Evolutionary conservation across 1,140 invertebrate species (phyloP).

Genomic region (Hypothenemus hampei): DNA sequence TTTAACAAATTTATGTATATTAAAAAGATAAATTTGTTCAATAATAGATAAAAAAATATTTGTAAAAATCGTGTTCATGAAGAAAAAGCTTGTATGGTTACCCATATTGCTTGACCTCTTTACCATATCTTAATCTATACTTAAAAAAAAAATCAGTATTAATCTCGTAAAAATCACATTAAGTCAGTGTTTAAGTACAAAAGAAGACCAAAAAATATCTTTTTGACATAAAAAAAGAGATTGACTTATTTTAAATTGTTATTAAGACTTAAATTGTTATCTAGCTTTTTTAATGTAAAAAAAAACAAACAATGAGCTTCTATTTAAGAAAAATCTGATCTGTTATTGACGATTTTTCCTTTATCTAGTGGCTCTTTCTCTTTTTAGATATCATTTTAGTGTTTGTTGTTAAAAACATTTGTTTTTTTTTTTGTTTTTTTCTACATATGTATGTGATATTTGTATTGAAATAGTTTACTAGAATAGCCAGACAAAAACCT

Average conservation of each 20-base stretch:
- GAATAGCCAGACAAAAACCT: no score
- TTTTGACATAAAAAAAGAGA: slow-evolving; percentile 5
- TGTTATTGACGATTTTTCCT: no score
- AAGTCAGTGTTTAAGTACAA: slow-evolving; percentile 29
- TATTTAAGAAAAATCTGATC: no score
- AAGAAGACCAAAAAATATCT: slow-evolving; percentile 27
- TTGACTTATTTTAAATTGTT: slow-evolving; percentile 25
- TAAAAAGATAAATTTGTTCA: not conserved
- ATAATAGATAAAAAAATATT: no score
- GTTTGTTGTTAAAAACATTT: no score
- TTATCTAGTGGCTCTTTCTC: no score
- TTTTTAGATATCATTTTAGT: no score
- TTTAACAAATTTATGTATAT: not conserved
- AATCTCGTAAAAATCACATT: slow-evolving; percentile 21
- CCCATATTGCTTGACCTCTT: slow-evolving; percentile 24
- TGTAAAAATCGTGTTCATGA: slow-evolving; percentile 18
- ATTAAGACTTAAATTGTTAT: slow-evolving; percentile 23
- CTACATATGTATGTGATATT: no score
- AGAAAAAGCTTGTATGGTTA: slow-evolving; percentile 26
- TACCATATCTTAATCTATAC: slow-evolving; percentile 22
- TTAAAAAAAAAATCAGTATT: slow-evolving; percentile 23
- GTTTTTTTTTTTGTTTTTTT: no score
- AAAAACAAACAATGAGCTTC: no score
- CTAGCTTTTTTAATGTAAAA: slow-evolving; percentile 22
- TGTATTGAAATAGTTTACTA: no score